Evolutionary conservation across 2,797 vertebrate genomes (phyloP), one percentile per base, ranked within the genome.

Genomic region (Bradypodion pumilum): DNA sequence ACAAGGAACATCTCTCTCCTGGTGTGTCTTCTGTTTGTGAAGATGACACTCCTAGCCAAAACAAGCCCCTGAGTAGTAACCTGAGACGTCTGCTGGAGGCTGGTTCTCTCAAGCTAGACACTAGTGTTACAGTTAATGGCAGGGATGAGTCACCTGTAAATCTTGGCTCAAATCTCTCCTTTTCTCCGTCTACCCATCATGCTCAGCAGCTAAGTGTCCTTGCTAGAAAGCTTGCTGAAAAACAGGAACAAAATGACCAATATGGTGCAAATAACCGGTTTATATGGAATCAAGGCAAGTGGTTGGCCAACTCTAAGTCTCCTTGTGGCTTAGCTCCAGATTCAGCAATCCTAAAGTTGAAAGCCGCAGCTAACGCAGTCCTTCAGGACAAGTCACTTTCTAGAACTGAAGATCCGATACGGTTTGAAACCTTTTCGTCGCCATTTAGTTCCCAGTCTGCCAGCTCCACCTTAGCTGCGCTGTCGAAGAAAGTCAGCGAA

Each of bases 401-500:
- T 91, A 91, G 96, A 96, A 94, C 96, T 84, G 99, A 99, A 6
- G 99, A 99, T 44, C 93, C 97, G 12, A 89, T 98, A 91, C 98
- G 98, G 88, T 99, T 99, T 4, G 98, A 99, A 94, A 97, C 98
- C 90, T 99, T 99, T 92, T 97, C 97, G 88, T 98, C 99, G 9
- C 98, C 98, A 32, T 99, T 99, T 90, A 99, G 97, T 96, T 97
- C 98, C 2, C 99, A 99, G 96, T 99, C 99, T 7, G 99, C 99
- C 89, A 99, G 99, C 93, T 99, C 99, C 88, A 99, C 99, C 0
- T 95, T 99, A 81, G 99, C 99, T 52, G 99, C 99, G n/a, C 95
- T 99, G 88, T 99, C 99, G 95, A 99, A 99, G 97, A 99, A 99
- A 96, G 99, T 99, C 91, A 99, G 98, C 9, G 98, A 99, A 95